Evolutionary conservation across 2,113 vertebrate species (phyloP).

Genomic region (Bettongia penicillata): DNA sequence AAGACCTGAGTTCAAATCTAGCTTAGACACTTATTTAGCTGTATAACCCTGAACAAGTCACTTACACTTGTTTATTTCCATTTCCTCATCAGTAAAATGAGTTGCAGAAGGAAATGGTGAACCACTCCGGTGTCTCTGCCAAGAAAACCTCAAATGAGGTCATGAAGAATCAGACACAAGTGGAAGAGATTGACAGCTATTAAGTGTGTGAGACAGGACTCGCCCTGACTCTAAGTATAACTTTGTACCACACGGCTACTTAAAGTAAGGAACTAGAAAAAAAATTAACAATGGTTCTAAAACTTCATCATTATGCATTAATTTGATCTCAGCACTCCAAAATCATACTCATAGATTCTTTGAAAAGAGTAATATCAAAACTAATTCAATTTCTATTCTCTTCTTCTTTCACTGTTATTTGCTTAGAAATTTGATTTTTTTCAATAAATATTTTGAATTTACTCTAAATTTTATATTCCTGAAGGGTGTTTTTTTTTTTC

Average conservation of each 20-base stretch:
- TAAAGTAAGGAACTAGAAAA: not conserved
- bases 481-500: not conserved
- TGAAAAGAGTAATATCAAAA: not conserved
- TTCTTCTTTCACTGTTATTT: constrained; percentile 25
- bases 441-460: constrained; percentile 66
- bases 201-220: not conserved
- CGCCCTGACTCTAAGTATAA: not conserved
- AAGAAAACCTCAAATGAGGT: not conserved
- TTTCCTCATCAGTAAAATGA: not conserved
- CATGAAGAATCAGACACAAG: not conserved
- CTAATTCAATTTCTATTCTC: not conserved
- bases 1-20: not conserved
- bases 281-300: not conserved
- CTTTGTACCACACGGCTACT: not conserved
- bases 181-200: not conserved
- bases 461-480: constrained; percentile 36
- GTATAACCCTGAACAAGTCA: not conserved
- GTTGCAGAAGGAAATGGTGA: not conserved
- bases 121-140: not conserved
- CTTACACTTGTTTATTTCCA: not conserved
- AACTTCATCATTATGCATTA: not conserved
- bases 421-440: not conserved
- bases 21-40: not conserved
- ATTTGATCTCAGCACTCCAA: not conserved
- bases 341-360: not conserved